Conservation (phyloP, 2,797 vertebrate species). For the Cyclura pinguis region DNA sequence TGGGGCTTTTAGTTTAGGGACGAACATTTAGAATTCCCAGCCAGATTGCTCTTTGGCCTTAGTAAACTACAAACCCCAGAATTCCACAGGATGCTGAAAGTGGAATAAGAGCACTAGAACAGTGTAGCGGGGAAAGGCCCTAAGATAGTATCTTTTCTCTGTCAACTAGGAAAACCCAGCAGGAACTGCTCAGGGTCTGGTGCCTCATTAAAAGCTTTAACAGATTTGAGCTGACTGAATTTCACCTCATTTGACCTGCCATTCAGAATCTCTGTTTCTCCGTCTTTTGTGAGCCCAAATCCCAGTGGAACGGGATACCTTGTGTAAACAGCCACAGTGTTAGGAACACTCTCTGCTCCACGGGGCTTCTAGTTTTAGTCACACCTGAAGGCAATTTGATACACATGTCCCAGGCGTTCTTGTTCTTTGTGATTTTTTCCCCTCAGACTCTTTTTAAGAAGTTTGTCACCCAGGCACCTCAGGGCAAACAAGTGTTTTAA, state of each 20-base stretch:
- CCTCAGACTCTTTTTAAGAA: conserved; percentile 17
- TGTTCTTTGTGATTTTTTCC: neutral
- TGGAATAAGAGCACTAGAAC: too few relatives aligned
- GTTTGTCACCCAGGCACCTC: conserved; percentile 34
- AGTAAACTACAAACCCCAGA: too few relatives aligned
- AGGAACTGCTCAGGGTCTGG: neutral
- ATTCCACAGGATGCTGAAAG: too few relatives aligned
- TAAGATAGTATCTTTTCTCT: neutral
- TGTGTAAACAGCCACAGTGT: neutral
- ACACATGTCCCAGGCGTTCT: neutral
- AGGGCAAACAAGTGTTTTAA: conserved; percentile 36
- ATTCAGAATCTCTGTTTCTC: neutral
- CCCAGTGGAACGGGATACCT: neutral
- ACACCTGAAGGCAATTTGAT: neutral
- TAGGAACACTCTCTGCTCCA: neutral
- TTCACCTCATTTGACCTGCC: neutral
- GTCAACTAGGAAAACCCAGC: neutral
- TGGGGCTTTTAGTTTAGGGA: too few relatives aligned
- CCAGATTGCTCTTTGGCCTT: too few relatives aligned
- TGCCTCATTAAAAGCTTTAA: neutral
- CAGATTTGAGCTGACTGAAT: neutral
- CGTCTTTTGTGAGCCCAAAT: neutral
- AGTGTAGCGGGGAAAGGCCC: neutral
- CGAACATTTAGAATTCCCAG: too few relatives aligned
- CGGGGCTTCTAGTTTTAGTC: neutral